Conservation (phyloP, 2,888 invertebrate species). For the Teleiodes luculella region DNA sequence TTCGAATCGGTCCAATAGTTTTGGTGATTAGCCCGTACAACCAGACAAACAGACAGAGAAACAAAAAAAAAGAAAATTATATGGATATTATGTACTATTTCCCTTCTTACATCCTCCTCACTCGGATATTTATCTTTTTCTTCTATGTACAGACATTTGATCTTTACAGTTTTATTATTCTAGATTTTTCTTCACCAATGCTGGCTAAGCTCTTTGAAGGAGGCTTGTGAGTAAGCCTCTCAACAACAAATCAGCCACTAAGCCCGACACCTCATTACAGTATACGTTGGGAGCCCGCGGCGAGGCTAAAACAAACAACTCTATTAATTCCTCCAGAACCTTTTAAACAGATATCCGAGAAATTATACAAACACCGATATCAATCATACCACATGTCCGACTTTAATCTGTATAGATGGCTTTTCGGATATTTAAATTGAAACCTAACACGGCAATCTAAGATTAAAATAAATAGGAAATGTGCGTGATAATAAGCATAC, state of each 20-base stretch:
- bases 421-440: slow-evolving; percentile 50
- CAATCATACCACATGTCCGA: slow-evolving; percentile 59
- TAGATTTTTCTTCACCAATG: too few species aligned
- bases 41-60: too few species aligned
- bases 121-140: too few species aligned
- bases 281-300: slow-evolving; percentile 61
- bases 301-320: slow-evolving; percentile 72
- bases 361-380: slow-evolving; percentile 55
- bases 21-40: too few species aligned
- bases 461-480: slow-evolving; percentile 16
- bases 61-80: too few species aligned
- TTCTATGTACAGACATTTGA: too few species aligned
- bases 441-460: slow-evolving; percentile 40
- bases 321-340: slow-evolving; percentile 58
- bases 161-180: too few species aligned
- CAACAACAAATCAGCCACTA: slow-evolving; percentile 46
- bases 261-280: slow-evolving; percentile 65
- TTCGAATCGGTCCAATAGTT: too few species aligned
- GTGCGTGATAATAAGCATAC: too few species aligned
- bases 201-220: background rate
- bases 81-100: too few species aligned
- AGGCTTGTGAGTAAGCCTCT: slow-evolving; percentile 27
- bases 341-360: slow-evolving; percentile 37
- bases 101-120: too few species aligned
- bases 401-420: slow-evolving; percentile 55